Base-by-base conservation (phyloP, 2,797 vertebrate genomes). In the Tenualosa thibaudeaui region DNA sequence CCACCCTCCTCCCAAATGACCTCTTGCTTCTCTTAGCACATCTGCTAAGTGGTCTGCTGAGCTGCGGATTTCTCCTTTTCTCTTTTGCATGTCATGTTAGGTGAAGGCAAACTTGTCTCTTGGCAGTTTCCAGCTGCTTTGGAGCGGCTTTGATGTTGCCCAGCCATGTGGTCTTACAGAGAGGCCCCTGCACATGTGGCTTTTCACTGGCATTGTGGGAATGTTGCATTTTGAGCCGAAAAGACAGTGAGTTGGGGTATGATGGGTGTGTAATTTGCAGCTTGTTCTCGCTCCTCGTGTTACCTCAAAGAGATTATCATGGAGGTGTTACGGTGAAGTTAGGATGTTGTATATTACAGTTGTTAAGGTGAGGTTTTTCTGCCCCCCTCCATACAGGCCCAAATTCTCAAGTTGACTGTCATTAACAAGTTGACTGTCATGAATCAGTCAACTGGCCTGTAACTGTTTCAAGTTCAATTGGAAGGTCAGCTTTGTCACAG, bases 151-250 rank as follows among this genome's bases (percentile, higher is more conserved):
- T 78, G 71, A 78, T 78, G 71, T 46, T 78, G 37, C 71, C 4
- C 5, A 46, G 71, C 71, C 71, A 78, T 78, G 71, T 78, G 71
- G 71, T 78, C 37, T 78, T 40, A 8, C 71, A 2, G 71, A 81
- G 51, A 56, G 54, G 83, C 37, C 71, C 71, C 17, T 46, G 71
- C 81, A 31, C 53, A 75, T 26, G 81, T 46, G 83, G 13, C 84
- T 19, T 71, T 26, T 50, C n/a, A 15, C 62, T 82, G 82, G 56
- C 81, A 81, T 84, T 84, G 37, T 56, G 24, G 43, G 82, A 89
- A 85, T 82, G 71, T 53, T 62, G 4, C 81, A 84, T 54, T 54
- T 43, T 58, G 58, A 53, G 62, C 40, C 6, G 50, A 31, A 40
- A 46, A 7, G 37, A 78, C 37, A 0, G 40, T 19, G 37, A 19